Base-by-base conservation (phyloP, 2,888 invertebrate genomes). In the Tillus elongatus region DNA sequence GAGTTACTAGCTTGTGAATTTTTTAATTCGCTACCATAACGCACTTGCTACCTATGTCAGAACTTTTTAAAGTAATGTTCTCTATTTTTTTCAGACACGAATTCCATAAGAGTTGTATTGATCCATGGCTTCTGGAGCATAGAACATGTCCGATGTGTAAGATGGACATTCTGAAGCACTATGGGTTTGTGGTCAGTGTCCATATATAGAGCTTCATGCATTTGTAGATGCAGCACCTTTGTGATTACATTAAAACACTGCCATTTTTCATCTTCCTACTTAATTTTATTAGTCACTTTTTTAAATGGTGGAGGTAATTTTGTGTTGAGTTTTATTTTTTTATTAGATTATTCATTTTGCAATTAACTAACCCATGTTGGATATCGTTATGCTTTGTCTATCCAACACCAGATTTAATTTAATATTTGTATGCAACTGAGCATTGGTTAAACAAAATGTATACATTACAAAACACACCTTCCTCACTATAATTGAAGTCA, bases 81-180 rank as follows among this genome's bases (percentile, higher is more conserved):
- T 19, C 24, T 19, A 19, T 43, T 37, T 37, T 42, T 68, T 74
- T 2, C 71, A 92, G 92, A 60, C 93, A 95, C 67, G 85, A 91
- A 59, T 95, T 92, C 68, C 93, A 95, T 72, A 92, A 91, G 71
- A 80, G 75, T 55, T 95, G 93, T 72, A 91, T 95, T 57, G 93
- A 95, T 69, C 93, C 92, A 11, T 95, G 93, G 93, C 72, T 95
- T 42, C 69, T 95, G 57, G 92, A 93, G 60, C 91, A 93, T 64
- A 75, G 92, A 46, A 92, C 92, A 16, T 95, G 93, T 65, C 93
- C 93, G 6, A 92, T 95, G 90, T 95, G 93, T 70, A 93, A 93
- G 67, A 81, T 89, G 79, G 93, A 95, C 67, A 93, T 95, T 52
- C 75, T 95, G 43, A 85, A 90, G 59, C 81, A 84, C 61, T 88